Evolutionary conservation across 2,888 invertebrate genomes (phyloP), one percentile per base, ranked within the genome.

Genomic region (Polyploca ridens): DNA sequence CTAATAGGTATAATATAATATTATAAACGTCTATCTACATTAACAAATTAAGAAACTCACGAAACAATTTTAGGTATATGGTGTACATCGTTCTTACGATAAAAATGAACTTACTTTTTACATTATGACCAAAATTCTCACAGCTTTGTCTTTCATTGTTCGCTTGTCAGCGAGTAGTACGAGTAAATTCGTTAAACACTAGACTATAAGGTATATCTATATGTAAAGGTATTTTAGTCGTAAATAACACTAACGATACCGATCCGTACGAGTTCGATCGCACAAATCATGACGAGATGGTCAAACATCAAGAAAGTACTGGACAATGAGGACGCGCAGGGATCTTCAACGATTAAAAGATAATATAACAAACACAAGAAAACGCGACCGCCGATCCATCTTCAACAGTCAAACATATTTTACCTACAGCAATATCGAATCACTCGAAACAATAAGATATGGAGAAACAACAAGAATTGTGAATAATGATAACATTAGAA

Each of bases 121-220:
- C 90, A 93, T 87, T 93, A 92, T 81, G 91, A 90, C 87, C 87
- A 89, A 90, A 91, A 91, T 91, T 94, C 94, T 94, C 94, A 94
- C 94, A 93, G 91, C 90, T 94, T 93, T 94, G 94, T 94, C 94
- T 94, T 94, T 94, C 94, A 92, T 94, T 90, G 89, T 89, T 92
- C 93, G 92, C 93, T 86, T 86, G 76, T 75, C 75, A 88, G 91
- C 93, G 92, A 91, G 83, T 87, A 90, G 86, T 89, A 90, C 82
- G 89, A 90, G 88, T 91, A 91, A 92, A 92, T 92, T 93, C 91
- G 90, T 90, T 90, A 90, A 85, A 90, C 70, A 90, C 89, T 91
- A 90, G 87, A 86, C 88, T 90, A 90, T 86, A 82, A 86, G 83
- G 79, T 89, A 89, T 77, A 84, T 81, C 83, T 89, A 88, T 76